A percentile compares a stretch with the other conserved stretches of the same genome.
Conservation (phyloP, 2,113 vertebrate species). For the Solea solea region DNA sequence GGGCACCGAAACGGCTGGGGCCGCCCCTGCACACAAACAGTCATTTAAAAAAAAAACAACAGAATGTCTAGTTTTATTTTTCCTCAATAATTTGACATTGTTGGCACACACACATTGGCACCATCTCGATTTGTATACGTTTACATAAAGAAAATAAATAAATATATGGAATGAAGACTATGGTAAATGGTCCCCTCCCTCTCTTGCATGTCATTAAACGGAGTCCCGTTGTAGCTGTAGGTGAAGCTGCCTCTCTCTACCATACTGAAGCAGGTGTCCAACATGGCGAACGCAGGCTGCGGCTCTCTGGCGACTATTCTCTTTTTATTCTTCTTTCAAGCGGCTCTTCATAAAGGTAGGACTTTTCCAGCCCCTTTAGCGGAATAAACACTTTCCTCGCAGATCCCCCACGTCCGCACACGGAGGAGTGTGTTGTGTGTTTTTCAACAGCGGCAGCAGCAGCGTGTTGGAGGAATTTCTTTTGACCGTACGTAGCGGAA, state of each 20-base stretch:
- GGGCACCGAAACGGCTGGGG: too few species aligned
- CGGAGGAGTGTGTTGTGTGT: background rate
- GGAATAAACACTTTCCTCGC: constrained; percentile 26
- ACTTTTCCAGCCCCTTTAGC: constrained; percentile 15
- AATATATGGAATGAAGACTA: too few species aligned
- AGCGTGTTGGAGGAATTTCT: background rate
- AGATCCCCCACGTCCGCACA: constrained; percentile 14
- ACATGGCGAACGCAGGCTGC: constrained; percentile 89
- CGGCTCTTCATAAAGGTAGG: constrained; percentile 89
- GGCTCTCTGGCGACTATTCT: constrained; percentile 85
- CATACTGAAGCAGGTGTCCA: constrained; percentile 95
- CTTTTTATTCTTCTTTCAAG: constrained; percentile 83
- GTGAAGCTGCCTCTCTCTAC: constrained; percentile 79
- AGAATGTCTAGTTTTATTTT: too few species aligned
- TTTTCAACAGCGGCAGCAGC: background rate
- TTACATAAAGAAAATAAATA: too few species aligned
- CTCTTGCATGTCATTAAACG: constrained; percentile 80
- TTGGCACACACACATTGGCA: too few species aligned
- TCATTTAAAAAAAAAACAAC: too few species aligned
- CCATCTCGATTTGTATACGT: too few species aligned
- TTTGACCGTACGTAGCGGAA: constrained; percentile 39
- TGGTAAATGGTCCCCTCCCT: constrained; percentile 51
- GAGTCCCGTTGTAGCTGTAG: constrained; percentile 71
- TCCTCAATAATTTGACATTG: too few species aligned
- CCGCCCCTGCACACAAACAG: too few species aligned